These are phyloP conservation scores for Catocala fraxini DNA, from an alignment of 2,888 invertebrate genomes.

Conservation along the genomic window DNA sequence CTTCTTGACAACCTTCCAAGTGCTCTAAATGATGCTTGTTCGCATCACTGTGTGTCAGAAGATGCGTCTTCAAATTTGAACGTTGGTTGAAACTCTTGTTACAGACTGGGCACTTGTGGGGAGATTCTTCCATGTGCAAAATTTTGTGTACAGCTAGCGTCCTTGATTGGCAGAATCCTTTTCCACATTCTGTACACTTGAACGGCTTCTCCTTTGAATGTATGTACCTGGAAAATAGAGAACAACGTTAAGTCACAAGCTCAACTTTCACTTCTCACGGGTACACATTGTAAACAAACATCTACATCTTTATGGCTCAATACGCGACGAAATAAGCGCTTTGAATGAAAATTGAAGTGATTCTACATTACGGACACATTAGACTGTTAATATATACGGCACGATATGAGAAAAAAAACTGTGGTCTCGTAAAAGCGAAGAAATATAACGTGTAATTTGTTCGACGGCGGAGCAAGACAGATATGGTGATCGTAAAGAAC, in stretches of 20 bases:
- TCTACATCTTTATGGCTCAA: constrained; percentile 65
- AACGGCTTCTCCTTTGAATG: constrained; percentile 99
- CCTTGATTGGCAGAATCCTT: constrained; percentile 99
- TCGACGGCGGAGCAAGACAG: constrained; percentile 83
- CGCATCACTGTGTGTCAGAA: constrained; percentile 94
- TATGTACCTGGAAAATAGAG: constrained; percentile 93
- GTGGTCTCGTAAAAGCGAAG: constrained; percentile 85
- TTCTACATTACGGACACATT: constrained; percentile 72
- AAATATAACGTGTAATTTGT: constrained; percentile 87
- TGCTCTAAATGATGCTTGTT: constrained; percentile 83
- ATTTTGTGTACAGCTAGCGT: constrained; percentile 98
- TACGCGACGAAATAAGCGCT: constrained; percentile 63
- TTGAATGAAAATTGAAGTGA: constrained; percentile 71
- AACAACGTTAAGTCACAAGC: constrained; percentile 63
- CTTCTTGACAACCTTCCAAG: constrained; percentile 84
- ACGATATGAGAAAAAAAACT: constrained; percentile 73
- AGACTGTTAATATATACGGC: constrained; percentile 73
- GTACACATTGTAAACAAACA: constrained; percentile 66
- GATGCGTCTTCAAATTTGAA: constrained; percentile 96
- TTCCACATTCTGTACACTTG: constrained; percentile 98
- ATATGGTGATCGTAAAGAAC: constrained; percentile 86
- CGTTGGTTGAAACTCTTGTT: constrained; percentile 96
- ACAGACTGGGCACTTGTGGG: constrained; percentile 97
- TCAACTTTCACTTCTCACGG: constrained; percentile 65
- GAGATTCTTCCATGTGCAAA: constrained; percentile 97